Evolutionary conservation across 2,797 vertebrate species (phyloP), one percentile per base, ranked within the genome.

Genomic region (Tinamus major): DNA sequence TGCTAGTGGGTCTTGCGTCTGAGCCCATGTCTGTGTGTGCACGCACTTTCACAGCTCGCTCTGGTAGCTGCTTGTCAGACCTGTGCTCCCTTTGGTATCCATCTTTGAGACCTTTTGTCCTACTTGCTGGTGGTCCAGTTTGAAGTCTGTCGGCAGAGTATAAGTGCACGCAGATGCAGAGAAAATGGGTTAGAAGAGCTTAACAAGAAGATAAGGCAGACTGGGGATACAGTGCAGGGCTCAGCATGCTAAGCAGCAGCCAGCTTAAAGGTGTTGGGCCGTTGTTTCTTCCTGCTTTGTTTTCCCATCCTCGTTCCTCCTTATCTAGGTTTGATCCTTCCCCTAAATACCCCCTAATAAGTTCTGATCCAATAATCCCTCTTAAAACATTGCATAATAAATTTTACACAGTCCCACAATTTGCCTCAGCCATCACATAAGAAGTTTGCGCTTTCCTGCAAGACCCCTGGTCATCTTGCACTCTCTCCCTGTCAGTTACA

Each of bases 41-140:
- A 4, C 1, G 2, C 3, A 0, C 4, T 14, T 67, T 1, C 17
- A 4, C 41, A 48, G 17, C 8, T 55, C 0, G 1, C 46, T 1
- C 46, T 77, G 55, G 53, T 72, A 64, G 55, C 41, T 39, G 53
- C 5, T 75, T n/a, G 10, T 72, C 13, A 24, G 58, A 17, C 48
- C 13, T 48, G 41, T 13, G 53, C 7, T 37, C 31, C 62, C 26
- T 4, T 11, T 1, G 1, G 31, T 61, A 3, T 8, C 37, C 70
- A 33, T 6, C 31, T 56, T 71, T 53, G 13, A 3, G 62, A 19
- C 7, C 63, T 61, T 29, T 65, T 64, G 3, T 3, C 42, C 77
- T 71, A 1, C 35, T 74, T 37, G 5, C 1, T 20, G 68, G 31
- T 31, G 7, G 26, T 17, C 29, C 56, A 48, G 85, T 42, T 12